phyloP scores from a whole-genome alignment of 2,797 vertebrate species.

The Sebastes paucispinis region DNA sequence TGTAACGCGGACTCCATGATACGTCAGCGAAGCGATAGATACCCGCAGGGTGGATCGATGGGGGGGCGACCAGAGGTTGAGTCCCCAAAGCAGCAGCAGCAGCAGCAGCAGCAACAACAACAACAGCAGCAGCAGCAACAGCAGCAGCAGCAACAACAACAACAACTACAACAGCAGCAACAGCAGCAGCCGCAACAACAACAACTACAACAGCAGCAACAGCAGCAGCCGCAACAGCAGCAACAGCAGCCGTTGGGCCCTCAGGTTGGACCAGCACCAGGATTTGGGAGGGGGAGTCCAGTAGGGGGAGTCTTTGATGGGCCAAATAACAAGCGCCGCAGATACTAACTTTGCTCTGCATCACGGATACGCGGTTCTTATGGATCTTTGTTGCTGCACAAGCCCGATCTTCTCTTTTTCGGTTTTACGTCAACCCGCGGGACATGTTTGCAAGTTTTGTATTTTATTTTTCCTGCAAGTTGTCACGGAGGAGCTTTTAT shows the following conservation, averaged over 20 bases:
- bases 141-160: rapidly evolving
- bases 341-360: conserved; percentile 79
- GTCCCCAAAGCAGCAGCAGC: conserved; percentile 80
- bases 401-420: neutral
- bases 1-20: neutral
- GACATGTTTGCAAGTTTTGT: neutral
- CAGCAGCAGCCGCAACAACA: conserved; percentile 60
- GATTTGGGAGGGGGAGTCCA: conserved; percentile 90
- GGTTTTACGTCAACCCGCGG: neutral
- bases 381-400: neutral
- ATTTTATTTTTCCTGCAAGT: neutral
- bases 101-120: conserved; percentile 41
- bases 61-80: conserved; percentile 90
- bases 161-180: rapidly evolving
- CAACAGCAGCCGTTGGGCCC: conserved; percentile 60
- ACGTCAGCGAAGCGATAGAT: conserved; percentile 91
- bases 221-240: conserved; percentile 76
- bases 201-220: conserved; percentile 57
- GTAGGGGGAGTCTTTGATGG: conserved; percentile 88
- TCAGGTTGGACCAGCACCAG: conserved; percentile 79
- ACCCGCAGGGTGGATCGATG: conserved; percentile 86
- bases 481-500: neutral
- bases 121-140: neutral
- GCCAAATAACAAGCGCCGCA: conserved; percentile 92
- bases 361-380: neutral